A percentile compares a stretch with the other conserved stretches of the same genome.
These are phyloP conservation scores for Chymomyza costata DNA, from an alignment of 1,140 invertebrate genomes.

Conservation along the genomic window DNA sequence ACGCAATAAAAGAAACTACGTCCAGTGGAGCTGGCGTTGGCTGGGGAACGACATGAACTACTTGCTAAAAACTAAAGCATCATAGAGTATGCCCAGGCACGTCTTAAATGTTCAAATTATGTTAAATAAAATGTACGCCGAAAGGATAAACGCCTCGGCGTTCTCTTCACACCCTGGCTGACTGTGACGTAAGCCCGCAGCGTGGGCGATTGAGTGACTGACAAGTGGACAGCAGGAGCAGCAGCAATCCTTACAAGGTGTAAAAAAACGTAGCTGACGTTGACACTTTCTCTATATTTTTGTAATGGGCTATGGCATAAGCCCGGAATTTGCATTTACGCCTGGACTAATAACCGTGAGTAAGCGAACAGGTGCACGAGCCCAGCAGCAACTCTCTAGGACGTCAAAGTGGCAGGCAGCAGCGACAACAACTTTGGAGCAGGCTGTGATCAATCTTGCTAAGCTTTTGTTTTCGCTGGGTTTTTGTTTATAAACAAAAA, in stretches of 20 bases:
- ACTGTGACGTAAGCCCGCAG: constrained; percentile 56
- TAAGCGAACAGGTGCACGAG: constrained; percentile 67
- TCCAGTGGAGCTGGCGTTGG: constrained; percentile 4
- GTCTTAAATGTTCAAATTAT: constrained; percentile 73
- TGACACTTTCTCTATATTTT: constrained; percentile 30
- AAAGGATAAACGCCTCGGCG: constrained; percentile 40
- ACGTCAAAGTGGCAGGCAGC: neutral
- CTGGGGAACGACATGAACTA: constrained; percentile 8
- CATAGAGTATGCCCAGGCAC: constrained; percentile 66
- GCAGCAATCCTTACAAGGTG: constrained; percentile 57
- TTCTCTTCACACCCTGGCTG: too few species aligned
- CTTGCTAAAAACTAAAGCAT: constrained; percentile 57
- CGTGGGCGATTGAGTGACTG: constrained; percentile 41
- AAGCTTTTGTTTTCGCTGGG: constrained; percentile 15
- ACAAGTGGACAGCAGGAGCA: constrained; percentile 7
- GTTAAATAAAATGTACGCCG: constrained; percentile 68
- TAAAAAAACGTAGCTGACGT: constrained; percentile 40
- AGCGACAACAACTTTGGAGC: constrained; percentile 15
- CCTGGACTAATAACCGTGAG: constrained; percentile 69
- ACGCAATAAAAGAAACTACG: constrained; percentile 26
- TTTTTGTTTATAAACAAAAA: constrained; percentile 52
- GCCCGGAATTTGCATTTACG: constrained; percentile 42
- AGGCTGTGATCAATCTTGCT: constrained; percentile 25
- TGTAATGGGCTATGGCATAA: too few species aligned
- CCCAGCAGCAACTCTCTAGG: constrained; percentile 7